Base-by-base conservation (phyloP, 2,888 invertebrate genomes). In the Neoitamus cyanurus region DNA sequence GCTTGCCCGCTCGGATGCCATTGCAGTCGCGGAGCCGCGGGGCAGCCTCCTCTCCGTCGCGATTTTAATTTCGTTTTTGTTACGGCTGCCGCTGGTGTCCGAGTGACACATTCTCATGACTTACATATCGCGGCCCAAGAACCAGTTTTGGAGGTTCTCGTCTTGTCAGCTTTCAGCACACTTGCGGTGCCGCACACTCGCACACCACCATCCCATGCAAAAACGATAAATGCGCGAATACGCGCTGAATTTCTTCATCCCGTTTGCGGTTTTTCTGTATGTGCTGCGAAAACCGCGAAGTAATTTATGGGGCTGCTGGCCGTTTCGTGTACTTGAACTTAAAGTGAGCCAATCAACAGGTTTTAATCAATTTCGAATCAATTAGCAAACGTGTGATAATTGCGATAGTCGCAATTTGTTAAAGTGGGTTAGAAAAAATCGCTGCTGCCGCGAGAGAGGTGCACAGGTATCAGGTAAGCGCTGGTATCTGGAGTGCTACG, bases 371-470 rank as follows among this genome's bases (percentile, higher is more conserved):
- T 90, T 90, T 90, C 89, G 89, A 90, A 90, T 90, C 90, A 90
- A 90, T 90, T 90, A 90, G 90, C 90, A 89, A 90, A 90, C 90
- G 90, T 89, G 89, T 90, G 90, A 90, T 90, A 90, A 90, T 90
- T 80, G 89, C 89, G 90, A 89, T 90, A 90, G 90, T 90, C 90
- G 37, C 42, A 42, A 75, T 75, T 42, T 75, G 42, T 75, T 75
- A 13, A 75, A 75, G 42, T 75, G 75, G 75, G 75, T 75, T 75
- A 75, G 75, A 46, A 75, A 36, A 73, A 42, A 75, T 42, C 3
- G 20, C 25, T 25, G 2, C 25, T 25, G 2, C 58, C 5, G 9
- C 1, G 5, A 42, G 25, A 48, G 7, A 58, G 42, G 58, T 15
- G 58, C 37, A 11, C 37, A 37, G 37, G 37, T 11, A 37, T 37